phyloP scores from a whole-genome alignment of 1,140 invertebrate genomes.

The Meloidogyne hapla region DNA sequence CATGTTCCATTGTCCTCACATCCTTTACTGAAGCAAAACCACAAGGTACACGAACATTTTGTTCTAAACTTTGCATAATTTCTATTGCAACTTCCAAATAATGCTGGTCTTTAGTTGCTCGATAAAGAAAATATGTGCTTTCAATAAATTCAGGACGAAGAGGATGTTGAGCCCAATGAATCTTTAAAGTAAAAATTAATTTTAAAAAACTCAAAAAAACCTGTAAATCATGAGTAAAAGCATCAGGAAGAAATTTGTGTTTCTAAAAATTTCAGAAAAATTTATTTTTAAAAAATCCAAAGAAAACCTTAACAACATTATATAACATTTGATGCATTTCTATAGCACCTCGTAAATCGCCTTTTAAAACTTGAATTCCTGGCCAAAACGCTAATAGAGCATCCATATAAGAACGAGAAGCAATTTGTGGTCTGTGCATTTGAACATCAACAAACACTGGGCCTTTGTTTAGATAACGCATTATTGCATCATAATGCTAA shows the following conservation, averaged over 20 bases:
- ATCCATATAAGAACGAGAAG: conserved; percentile 95
- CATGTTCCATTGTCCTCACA: conserved; percentile 82
- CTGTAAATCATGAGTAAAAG: conserved; percentile 88
- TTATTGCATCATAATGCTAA: conserved; percentile 90
- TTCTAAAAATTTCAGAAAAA: conserved; percentile 72
- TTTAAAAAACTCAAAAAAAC: conserved; percentile 78
- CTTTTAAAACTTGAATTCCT: conserved; percentile 81
- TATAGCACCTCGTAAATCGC: conserved; percentile 90
- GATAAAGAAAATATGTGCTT: conserved; percentile 92
- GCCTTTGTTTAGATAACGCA: conserved; percentile 91
- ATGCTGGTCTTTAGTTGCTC: conserved; percentile 87
- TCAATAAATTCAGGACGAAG: conserved; percentile 94
- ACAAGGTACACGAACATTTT: conserved; percentile 85
- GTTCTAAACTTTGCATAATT: conserved; percentile 84
- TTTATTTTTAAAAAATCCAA: not conserved
- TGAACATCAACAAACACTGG: conserved; percentile 94
- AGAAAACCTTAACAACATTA: conserved; percentile 55
- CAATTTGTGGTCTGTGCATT: conserved; percentile 89
- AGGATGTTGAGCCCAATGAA: conserved; percentile 93
- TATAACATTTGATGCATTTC: conserved; percentile 78
- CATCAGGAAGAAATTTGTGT: conserved; percentile 96
- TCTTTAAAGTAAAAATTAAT: conserved; percentile 78
- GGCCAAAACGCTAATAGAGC: conserved; percentile 95
- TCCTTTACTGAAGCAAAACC: conserved; percentile 94
- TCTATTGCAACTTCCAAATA: conserved; percentile 73